Conservation (phyloP, 2,797 vertebrate species). For the Enteromius radiatus region DNA sequence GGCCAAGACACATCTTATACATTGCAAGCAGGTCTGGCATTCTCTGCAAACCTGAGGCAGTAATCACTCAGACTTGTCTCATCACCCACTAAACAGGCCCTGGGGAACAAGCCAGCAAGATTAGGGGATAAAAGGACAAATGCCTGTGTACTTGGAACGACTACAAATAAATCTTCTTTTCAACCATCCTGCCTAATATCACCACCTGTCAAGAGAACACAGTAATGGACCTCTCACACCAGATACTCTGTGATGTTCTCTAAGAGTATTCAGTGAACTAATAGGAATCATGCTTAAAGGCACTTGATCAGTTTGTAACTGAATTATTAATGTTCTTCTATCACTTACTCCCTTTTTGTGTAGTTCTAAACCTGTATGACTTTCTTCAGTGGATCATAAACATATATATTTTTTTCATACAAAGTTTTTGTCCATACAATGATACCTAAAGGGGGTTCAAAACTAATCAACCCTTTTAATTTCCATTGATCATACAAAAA, state of each 20-base stretch:
- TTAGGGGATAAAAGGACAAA: slow-evolving; percentile 51
- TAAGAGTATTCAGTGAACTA: neutral
- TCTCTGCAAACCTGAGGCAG: slow-evolving; percentile 47
- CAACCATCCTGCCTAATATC: slow-evolving; percentile 9
- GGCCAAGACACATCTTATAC: slow-evolving; percentile 53
- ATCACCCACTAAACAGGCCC: slow-evolving; percentile 41
- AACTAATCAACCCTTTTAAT: neutral
- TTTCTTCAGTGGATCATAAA: neutral
- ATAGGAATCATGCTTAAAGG: neutral
- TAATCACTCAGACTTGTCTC: slow-evolving; percentile 46
- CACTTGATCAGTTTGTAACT: neutral
- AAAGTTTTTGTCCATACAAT: neutral
- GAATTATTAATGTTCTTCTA: neutral
- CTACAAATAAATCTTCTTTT: slow-evolving; percentile 37
- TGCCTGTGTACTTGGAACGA: slow-evolving; percentile 41
- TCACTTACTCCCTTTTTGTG: too few species aligned
- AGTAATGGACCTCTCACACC: neutral
- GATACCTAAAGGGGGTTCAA: neutral
- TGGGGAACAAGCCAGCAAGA: slow-evolving; percentile 48
- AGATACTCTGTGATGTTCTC: neutral
- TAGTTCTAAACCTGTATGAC: neutral
- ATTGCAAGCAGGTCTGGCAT: slow-evolving; percentile 24
- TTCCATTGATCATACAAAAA: neutral
- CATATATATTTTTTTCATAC: neutral
- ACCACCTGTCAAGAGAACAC: slow-evolving; percentile 21